Conservation (phyloP, 2,888 invertebrate genomes). For the Drosophila longiperda region DNA sequence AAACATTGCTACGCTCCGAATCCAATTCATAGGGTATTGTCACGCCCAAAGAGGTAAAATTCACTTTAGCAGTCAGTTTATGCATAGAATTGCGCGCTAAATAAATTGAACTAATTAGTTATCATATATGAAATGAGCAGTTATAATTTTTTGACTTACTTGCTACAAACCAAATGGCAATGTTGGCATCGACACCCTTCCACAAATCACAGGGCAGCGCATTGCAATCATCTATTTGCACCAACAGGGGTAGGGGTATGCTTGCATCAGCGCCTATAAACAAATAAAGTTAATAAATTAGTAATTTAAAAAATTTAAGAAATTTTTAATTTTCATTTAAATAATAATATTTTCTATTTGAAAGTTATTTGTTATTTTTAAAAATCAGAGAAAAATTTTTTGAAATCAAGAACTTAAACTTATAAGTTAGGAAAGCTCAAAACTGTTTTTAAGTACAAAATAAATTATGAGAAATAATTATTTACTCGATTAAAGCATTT, state of each 20-base stretch:
- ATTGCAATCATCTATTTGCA: conserved; percentile 73
- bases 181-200: conserved; percentile 62
- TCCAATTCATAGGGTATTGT: conserved; percentile 67
- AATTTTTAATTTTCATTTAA: not conserved
- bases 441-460: not conserved
- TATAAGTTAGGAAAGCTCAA: not conserved
- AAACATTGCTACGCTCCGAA: conserved; percentile 73
- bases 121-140: not conserved
- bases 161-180: conserved; percentile 81
- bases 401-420: not conserved
- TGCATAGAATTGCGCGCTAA: conserved; percentile 67
- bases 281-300: not conserved
- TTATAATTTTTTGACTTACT: conserved; percentile 53
- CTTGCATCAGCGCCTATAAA: conserved; percentile 58
- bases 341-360: not conserved
- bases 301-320: not conserved
- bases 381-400: not conserved
- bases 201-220: conserved; percentile 73
- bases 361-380: not conserved
- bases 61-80: conserved; percentile 59
- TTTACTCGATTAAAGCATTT: not conserved
- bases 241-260: conserved; percentile 65
- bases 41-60: conserved; percentile 68
- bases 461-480: not conserved
- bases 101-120: not conserved